phyloP scores from a whole-genome alignment of 2,797 vertebrate species.

The Lagocephalus sceleratus region DNA sequence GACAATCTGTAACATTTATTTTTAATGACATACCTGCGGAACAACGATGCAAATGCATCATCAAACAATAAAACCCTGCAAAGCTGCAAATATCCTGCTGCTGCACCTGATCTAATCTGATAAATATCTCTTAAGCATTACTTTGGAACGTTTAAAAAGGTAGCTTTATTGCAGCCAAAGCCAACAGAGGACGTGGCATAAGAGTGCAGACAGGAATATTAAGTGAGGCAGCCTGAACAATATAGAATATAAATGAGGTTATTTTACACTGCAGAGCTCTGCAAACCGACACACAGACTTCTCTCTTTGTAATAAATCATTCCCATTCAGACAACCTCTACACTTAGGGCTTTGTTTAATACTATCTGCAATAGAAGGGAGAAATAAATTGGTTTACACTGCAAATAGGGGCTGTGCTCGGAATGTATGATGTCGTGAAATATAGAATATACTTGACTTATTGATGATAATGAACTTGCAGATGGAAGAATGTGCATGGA shows the following conservation, averaged over 20 bases:
- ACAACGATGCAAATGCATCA: constrained; percentile 34
- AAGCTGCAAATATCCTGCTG: constrained; percentile 40
- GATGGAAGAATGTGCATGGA: constrained; percentile 62
- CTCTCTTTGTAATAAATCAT: constrained; percentile 87
- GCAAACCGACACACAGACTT: constrained; percentile 80
- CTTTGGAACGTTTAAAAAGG: constrained; percentile 78
- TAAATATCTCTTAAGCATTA: constrained; percentile 79
- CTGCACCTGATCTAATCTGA: constrained; percentile 65
- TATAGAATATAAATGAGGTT: constrained; percentile 89
- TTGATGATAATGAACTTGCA: constrained; percentile 82
- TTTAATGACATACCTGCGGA: constrained; percentile 36
- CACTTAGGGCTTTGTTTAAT: constrained; percentile 87
- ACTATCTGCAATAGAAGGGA: constrained; percentile 77
- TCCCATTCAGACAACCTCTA: constrained; percentile 80
- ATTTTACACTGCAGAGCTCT: constrained; percentile 83
- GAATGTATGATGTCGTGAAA: constrained; percentile 71
- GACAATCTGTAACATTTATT: constrained; percentile 33
- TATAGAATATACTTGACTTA: constrained; percentile 81
- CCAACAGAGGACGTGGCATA: constrained; percentile 76
- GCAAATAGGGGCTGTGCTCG: constrained; percentile 66
- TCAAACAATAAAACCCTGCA: constrained; percentile 32
- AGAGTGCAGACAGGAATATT: constrained; percentile 84
- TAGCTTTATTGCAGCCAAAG: constrained; percentile 73
- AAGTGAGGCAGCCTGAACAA: constrained; percentile 79
- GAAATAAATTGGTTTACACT: constrained; percentile 84